A percentile compares a stretch with the other conserved stretches of the same genome.
Evolutionary conservation across 1,140 invertebrate species (phyloP).

Genomic region (Tribolium castaneum): DNA sequence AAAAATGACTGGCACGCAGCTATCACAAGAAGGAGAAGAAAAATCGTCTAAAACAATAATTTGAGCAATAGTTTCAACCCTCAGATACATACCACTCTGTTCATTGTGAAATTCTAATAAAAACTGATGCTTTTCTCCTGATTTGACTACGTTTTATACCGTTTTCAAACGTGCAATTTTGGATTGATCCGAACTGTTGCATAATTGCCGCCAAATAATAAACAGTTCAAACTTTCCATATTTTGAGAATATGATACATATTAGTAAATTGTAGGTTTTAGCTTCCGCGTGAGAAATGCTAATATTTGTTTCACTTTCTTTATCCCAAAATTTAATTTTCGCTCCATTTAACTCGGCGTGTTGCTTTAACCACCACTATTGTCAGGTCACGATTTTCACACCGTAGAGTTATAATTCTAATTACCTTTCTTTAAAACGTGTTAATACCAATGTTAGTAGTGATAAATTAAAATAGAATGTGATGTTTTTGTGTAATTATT

Average conservation of each 20-base stretch:
- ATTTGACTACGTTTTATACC: conserved; percentile 1
- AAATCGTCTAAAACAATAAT: not conserved
- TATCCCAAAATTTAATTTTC: not conserved
- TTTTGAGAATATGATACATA: not conserved
- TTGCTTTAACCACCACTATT: too few species aligned
- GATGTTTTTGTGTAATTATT: not conserved
- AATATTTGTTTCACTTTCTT: not conserved
- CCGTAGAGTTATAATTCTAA: too few species aligned
- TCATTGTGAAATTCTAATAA: not conserved
- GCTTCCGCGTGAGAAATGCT: not conserved
- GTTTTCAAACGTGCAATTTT: not conserved
- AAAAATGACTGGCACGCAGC: not conserved
- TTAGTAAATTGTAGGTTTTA: not conserved
- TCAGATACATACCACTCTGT: not conserved
- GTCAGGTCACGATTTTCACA: too few species aligned
- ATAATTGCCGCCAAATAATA: conserved; percentile 14
- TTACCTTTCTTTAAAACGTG: too few species aligned
- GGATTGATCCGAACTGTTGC: conserved; percentile 1
- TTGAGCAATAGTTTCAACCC: not conserved
- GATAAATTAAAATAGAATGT: too few species aligned
- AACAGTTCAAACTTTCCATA: conserved; percentile 2
- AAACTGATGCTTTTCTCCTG: not conserved
- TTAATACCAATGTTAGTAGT: too few species aligned
- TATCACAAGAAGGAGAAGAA: not conserved
- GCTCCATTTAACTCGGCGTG: not conserved